These are phyloP conservation scores for Pterostichus madidus DNA, from an alignment of 2,888 invertebrate species.

Conservation along the genomic window DNA sequence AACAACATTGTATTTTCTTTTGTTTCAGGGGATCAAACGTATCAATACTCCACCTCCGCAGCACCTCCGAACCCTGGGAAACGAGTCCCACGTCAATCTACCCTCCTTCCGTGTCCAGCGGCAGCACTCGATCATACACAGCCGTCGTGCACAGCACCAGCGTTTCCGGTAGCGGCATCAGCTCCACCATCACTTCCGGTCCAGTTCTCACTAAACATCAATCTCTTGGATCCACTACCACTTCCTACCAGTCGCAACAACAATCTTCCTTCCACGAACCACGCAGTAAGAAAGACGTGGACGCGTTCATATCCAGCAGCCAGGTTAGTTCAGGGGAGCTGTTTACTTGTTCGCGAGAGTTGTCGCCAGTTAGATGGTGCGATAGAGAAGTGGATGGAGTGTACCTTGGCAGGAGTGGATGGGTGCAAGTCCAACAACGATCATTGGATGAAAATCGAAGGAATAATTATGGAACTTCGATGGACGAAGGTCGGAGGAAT, in stretches of 20 bases:
- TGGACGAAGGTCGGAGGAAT: constrained; percentile 78
- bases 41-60: constrained; percentile 79
- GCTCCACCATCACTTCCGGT: constrained; percentile 30
- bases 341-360: constrained; percentile 78
- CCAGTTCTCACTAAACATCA: constrained; percentile 74
- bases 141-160: constrained; percentile 69
- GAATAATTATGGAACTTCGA: constrained; percentile 73
- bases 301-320: constrained; percentile 73
- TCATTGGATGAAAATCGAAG: constrained; percentile 79
- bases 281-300: constrained; percentile 68
- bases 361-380: constrained; percentile 81
- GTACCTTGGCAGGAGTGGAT: constrained; percentile 80
- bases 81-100: constrained; percentile 75
- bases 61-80: constrained; percentile 80
- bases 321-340: constrained; percentile 77
- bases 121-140: constrained; percentile 72
- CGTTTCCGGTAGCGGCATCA: constrained; percentile 69
- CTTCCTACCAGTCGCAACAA: constrained; percentile 68
- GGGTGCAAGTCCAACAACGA: constrained; percentile 80
- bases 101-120: constrained; percentile 72
- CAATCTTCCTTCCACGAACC: constrained; percentile 68
- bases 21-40: constrained; percentile 79
- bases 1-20: not conserved
- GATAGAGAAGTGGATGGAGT: constrained; percentile 81
- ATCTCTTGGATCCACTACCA: constrained; percentile 72